Evolutionary conservation across 1,140 invertebrate species (phyloP).

Genomic region (Megalopta genalis): DNA sequence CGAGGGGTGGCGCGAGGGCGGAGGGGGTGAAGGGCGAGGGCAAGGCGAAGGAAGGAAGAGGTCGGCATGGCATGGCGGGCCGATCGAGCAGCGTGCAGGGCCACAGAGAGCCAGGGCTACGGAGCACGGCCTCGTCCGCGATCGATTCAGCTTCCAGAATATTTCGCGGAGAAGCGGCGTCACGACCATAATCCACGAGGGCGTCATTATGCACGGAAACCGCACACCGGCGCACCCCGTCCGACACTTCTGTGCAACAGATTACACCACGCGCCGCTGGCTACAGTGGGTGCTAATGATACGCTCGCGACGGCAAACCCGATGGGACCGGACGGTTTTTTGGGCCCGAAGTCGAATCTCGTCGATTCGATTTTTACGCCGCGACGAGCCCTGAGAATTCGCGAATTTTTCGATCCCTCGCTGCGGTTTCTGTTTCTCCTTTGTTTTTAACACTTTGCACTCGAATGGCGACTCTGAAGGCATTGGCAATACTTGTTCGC

Average conservation of each 20-base stretch:
- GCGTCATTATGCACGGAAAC: slow-evolving; percentile 45
- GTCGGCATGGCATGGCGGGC: background rate
- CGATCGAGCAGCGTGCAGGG: slow-evolving; percentile 24
- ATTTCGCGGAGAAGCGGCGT: slow-evolving; percentile 43
- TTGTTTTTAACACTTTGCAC: too few species aligned
- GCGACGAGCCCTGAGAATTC: too few species aligned
- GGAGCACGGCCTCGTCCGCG: slow-evolving; percentile 26
- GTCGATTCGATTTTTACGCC: too few species aligned
- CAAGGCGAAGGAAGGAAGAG: background rate
- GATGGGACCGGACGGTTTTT: too few species aligned
- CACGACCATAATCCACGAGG: slow-evolving; percentile 41
- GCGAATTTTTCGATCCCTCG: too few species aligned
- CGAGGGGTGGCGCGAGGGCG: background rate
- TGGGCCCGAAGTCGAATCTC: too few species aligned
- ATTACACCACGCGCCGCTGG: slow-evolving; percentile 3
- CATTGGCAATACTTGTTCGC: too few species aligned
- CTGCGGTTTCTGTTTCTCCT: too few species aligned
- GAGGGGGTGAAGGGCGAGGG: background rate
- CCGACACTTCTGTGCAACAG: slow-evolving; percentile 17
- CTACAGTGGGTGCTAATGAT: too few species aligned
- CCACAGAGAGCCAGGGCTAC: slow-evolving; percentile 16
- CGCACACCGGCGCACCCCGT: background rate
- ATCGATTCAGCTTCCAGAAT: slow-evolving; percentile 50
- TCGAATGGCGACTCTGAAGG: too few species aligned
- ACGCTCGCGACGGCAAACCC: too few species aligned